Conservation (phyloP, 2,888 invertebrate species). For the Ptilodon capucinus region DNA sequence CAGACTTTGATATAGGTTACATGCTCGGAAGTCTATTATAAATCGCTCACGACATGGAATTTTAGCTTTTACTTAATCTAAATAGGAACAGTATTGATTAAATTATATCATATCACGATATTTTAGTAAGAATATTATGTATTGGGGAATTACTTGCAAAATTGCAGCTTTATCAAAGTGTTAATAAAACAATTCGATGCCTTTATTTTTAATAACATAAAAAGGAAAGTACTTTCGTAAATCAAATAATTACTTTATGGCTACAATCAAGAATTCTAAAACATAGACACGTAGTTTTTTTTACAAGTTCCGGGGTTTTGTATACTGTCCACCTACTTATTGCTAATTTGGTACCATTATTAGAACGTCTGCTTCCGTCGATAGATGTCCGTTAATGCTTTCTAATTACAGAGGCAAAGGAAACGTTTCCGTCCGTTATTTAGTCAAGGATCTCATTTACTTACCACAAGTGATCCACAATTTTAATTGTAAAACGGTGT, state of each 20-base stretch:
- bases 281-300: no score
- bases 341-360: no score
- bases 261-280: no score
- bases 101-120: neutral
- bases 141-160: neutral
- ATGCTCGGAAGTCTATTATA: constrained; percentile 7
- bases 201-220: no score
- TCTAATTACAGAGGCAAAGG: constrained; percentile 32
- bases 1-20: constrained; percentile 5
- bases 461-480: constrained; percentile 24
- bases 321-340: no score
- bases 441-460: constrained; percentile 24
- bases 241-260: no score
- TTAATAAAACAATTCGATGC: no score
- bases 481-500: constrained; percentile 6
- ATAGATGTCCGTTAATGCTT: constrained; percentile 23
- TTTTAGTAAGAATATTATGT: neutral
- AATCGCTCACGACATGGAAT: constrained; percentile 3
- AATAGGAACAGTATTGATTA: neutral
- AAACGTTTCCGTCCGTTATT: constrained; percentile 24
- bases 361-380: constrained; percentile 13
- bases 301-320: no score
- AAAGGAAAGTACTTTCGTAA: no score
- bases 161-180: no score
- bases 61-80: neutral